Evolutionary conservation across 2,797 vertebrate species (phyloP), one percentile per base, ranked within the genome.

Genomic region (Syngnathus acus): DNA sequence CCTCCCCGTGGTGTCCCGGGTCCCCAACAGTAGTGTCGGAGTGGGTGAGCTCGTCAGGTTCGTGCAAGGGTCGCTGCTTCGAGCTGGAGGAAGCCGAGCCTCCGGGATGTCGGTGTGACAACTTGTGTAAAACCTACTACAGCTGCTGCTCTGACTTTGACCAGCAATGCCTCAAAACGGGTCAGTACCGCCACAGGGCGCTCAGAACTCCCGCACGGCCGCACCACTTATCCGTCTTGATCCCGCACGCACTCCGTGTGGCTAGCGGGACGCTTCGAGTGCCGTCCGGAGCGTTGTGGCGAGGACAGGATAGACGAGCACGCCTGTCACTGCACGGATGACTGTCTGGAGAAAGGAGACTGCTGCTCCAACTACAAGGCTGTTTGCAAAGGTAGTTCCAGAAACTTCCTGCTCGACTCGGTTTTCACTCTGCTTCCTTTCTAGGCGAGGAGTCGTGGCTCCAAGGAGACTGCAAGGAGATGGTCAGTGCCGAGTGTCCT

Each of bases 111-210:
- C 92, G 95, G 67, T 99, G 97, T 87, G 97, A 99, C 90, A 98
- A 98, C 87, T 84, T 99, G 76, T 99, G 97, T 82, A 98, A 98
- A 82, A 98, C 95, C 64, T 99, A 99, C 84, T 93, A 91, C 87
- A 95, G 94, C 88, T 99, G 97, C 91, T 99, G 97, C 86, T 82
- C 82, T 0, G 97, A 99, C 88, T 99, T 98, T 55, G 95, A 98
- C 39, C 88, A 94, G 32, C 93, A 93, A 66, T 99, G 97, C 73
- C 89, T 99, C 73, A 98, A 96, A 88, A 98, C 95, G 87, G 95
- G 97, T 99, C 40, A 45, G 60, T 45, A 14, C 21, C 3, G 0
- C 11, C 5, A 1, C 17, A 4, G 50, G n/a, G 6, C 11, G 0
- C n/a, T 1, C 23, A 5, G 10, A 50, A 7, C 1, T 32, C 32